Evolutionary conservation across 2,888 invertebrate genomes (phyloP), one percentile per base, ranked within the genome.

Genomic region (Dryadula phaetusa): DNA sequence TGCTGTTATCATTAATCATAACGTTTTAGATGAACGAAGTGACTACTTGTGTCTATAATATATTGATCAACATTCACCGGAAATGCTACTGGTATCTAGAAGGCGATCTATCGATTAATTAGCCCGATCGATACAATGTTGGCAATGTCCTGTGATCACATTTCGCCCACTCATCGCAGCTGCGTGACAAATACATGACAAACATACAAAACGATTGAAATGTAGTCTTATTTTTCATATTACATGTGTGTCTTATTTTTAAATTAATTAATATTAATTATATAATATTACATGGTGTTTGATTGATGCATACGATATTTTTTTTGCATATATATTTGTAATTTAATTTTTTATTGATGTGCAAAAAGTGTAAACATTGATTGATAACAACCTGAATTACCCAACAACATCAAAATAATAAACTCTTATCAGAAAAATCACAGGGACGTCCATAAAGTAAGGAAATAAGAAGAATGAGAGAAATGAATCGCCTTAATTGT

Each of bases 51-150:
- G 82, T 74, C 81, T 75, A 77, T 82, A 87, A 88, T 85, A 88
- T 90, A 89, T 88, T 87, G 88, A 87, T 82, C 85, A 88, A 87
- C 90, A 84, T 85, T 86, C 88, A 83, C 92, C 91, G 92, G 92
- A 92, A 92, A 88, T 77, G 90, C 88, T 88, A 87, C 90, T 80
- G 89, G 85, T 86, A 92, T 92, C 92, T 86, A 86, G 81, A 81
- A 75, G 76, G 74, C 85, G 87, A 92, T 92, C 91, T 90, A 83
- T 82, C 86, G 88, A 87, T 91, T 92, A 92, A 92, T 92, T 92
- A 90, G 88, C 84, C 82, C 80, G 87, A 89, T 91, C 87, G 74
- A 79, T 84, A 87, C 90, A 88, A 92, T 92, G 88, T 86, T 75
- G 80, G 83, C 87, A 81, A 92, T 90, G 92, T 87, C 84, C 86